These are phyloP conservation scores for Aulostomus chinensis DNA, from an alignment of 2,797 vertebrate species.

Conservation along the genomic window DNA sequence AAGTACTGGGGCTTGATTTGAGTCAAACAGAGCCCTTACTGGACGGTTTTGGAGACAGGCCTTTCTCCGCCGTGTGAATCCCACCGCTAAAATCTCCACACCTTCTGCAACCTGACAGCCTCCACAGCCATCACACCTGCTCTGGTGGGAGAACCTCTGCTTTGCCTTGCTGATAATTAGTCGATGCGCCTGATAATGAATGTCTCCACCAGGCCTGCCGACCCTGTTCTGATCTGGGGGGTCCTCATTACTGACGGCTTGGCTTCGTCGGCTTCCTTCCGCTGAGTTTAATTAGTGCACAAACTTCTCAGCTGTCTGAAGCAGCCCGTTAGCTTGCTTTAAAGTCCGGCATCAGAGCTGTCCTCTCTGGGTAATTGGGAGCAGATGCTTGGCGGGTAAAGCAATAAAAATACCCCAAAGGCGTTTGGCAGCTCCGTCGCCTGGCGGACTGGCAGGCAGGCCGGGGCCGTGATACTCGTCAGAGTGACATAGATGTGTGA, in stretches of 20 bases:
- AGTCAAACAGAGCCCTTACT: conserved; percentile 55
- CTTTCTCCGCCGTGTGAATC: conserved; percentile 41
- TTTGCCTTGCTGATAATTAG: conserved; percentile 72
- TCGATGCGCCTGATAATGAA: conserved; percentile 66
- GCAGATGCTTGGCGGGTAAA: conserved; percentile 81
- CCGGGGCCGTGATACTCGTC: conserved; percentile 64
- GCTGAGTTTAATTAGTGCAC: conserved; percentile 82
- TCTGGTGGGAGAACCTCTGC: conserved; percentile 62
- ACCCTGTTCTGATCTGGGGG: conserved; percentile 69
- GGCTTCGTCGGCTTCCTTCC: conserved; percentile 69
- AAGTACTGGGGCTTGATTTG: conserved; percentile 58
- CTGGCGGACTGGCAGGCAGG: conserved; percentile 64
- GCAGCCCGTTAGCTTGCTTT: conserved; percentile 72
- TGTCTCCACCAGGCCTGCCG: conserved; percentile 58
- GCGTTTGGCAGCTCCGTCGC: conserved; percentile 69
- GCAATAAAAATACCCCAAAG: conserved; percentile 81
- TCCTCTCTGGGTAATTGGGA: conserved; percentile 82
- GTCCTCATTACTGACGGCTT: conserved; percentile 78
- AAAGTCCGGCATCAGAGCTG: conserved; percentile 75
- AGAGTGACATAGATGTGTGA: conserved; percentile 72
- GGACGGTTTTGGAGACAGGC: conserved; percentile 54
- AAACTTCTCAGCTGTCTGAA: conserved; percentile 78
- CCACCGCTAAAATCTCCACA: conserved; percentile 50
- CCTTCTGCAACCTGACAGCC: conserved; percentile 65
- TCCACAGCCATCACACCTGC: conserved; percentile 69